These are phyloP conservation scores for Eulacestoma nigropectus DNA, from an alignment of 2,113 vertebrate species.

Conservation along the genomic window DNA sequence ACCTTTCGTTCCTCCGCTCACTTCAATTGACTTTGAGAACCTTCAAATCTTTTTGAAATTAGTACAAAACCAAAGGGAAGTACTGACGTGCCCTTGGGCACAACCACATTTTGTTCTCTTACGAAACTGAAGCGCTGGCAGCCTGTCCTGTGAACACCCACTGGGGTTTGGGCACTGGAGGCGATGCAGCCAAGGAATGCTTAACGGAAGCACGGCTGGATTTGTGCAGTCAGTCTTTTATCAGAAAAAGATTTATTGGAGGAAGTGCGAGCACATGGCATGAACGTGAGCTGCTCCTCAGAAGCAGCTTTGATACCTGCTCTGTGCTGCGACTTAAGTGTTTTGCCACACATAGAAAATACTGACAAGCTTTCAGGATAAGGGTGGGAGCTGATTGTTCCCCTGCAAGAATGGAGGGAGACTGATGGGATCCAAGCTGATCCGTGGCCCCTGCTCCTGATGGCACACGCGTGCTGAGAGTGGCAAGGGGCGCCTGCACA, in stretches of 20 bases:
- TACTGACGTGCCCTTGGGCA: not conserved
- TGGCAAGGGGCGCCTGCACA: not conserved
- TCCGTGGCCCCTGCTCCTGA: not conserved
- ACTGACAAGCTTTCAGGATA: not conserved
- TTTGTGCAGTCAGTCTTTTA: not conserved
- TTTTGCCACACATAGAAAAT: not conserved
- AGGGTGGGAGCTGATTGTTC: not conserved
- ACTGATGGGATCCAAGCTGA: not conserved
- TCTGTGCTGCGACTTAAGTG: accelerated
- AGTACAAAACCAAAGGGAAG: not conserved
- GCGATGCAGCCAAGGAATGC: not conserved
- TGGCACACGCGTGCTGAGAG: accelerated
- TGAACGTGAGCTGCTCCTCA: not conserved
- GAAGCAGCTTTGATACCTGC: not conserved
- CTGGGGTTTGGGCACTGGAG: not conserved
- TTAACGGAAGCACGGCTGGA: not conserved
- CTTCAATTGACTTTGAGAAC: not conserved
- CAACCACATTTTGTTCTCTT: not conserved
- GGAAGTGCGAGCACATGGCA: not conserved
- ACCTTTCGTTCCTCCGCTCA: not conserved
- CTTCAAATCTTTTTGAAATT: not conserved
- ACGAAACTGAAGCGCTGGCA: not conserved
- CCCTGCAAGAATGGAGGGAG: not conserved
- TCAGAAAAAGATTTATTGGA: not conserved
- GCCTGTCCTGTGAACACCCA: not conserved